A percentile compares a stretch with the other conserved stretches of the same genome.
These are phyloP conservation scores for Syngnathus typhle DNA, from an alignment of 2,113 vertebrate genomes.

Conservation along the genomic window DNA sequence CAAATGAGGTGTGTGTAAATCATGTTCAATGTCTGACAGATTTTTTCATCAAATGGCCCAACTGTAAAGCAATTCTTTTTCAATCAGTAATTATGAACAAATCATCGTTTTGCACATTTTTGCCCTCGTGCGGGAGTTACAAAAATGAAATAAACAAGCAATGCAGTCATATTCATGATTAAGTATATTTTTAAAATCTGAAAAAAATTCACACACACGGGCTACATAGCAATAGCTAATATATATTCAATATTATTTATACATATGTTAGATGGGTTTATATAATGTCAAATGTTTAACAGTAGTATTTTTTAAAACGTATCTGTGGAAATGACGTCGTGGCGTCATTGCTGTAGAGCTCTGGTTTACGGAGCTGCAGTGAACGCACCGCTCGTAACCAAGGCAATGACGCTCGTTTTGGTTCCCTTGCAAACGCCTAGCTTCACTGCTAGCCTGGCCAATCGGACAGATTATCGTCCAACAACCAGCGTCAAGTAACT, in stretches of 20 bases:
- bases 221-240: too few species aligned
- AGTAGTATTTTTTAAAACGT: too few species aligned
- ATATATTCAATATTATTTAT: too few species aligned
- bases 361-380: conserved; percentile 21
- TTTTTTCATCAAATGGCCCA: background rate
- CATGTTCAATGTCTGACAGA: background rate
- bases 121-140: background rate
- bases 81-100: background rate
- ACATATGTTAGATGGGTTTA: too few species aligned
- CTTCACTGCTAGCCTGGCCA: conserved; percentile 46
- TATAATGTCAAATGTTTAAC: too few species aligned
- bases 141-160: conserved; percentile 1
- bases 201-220: too few species aligned
- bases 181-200: too few species aligned
- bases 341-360: background rate
- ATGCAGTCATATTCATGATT: background rate
- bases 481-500: conserved; percentile 30
- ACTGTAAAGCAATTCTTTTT: background rate
- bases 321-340: background rate
- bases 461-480: conserved; percentile 40
- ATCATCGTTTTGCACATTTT: background rate
- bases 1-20: background rate
- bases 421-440: conserved; percentile 50
- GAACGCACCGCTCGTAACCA: conserved; percentile 62
- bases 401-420: conserved; percentile 65